These are phyloP conservation scores for Atrina japonica DNA, from an alignment of 2,888 invertebrate species.

Conservation along the genomic window DNA sequence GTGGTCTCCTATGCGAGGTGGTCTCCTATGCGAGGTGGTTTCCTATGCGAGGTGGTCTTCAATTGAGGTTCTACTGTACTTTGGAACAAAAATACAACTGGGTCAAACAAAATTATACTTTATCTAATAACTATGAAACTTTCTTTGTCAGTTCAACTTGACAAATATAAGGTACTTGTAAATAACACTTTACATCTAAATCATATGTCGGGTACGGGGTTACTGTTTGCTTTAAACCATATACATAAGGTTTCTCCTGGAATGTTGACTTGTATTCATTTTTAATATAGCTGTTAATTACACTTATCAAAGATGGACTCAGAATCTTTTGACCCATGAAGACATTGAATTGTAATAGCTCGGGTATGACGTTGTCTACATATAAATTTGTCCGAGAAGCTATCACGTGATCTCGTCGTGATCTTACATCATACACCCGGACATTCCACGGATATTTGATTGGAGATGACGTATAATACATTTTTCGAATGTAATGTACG, in stretches of 20 bases:
- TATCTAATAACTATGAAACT: no score
- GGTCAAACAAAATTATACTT: no score
- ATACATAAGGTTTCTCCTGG: not conserved
- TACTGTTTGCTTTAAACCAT: slow-evolving; percentile 3
- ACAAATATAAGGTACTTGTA: slow-evolving; percentile 7
- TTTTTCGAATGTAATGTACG: not conserved
- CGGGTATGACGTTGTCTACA: not conserved
- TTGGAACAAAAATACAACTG: no score
- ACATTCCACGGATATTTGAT: not conserved
- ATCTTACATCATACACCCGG: slow-evolving; percentile 4
- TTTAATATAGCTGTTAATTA: no score
- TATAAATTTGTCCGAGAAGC: not conserved
- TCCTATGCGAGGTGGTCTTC: no score
- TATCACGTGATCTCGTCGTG: slow-evolving; percentile 1
- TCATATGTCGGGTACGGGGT: not conserved
- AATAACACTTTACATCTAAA: slow-evolving; percentile 5
- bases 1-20: no score
- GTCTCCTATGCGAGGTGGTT: no score
- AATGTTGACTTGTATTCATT: not conserved
- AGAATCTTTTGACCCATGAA: not conserved
- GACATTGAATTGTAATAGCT: not conserved
- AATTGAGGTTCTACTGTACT: no score
- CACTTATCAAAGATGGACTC: not conserved
- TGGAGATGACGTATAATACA: slow-evolving; percentile 2
- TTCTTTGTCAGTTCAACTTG: not conserved